These are phyloP conservation scores for Pterostichus niger DNA, from an alignment of 2,888 invertebrate species.

Conservation along the genomic window DNA sequence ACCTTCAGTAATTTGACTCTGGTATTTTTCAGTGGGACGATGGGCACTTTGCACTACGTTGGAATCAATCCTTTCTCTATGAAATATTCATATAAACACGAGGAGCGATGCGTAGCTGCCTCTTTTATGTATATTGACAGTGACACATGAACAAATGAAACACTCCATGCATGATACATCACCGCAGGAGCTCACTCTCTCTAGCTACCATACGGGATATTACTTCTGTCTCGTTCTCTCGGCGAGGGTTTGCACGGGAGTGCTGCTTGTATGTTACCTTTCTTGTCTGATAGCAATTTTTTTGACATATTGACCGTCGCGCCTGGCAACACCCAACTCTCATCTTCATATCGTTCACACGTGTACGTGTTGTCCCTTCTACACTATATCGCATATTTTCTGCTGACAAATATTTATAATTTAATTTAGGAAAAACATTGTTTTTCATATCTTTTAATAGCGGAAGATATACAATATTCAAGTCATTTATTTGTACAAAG, in stretches of 20 bases:
- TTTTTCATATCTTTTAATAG: too few relatives aligned
- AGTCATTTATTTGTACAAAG: too few relatives aligned
- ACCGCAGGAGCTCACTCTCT: neutral
- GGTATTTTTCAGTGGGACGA: slow-evolving; percentile 1
- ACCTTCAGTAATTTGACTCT: too few relatives aligned
- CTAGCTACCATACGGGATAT: neutral
- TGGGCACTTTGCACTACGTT: neutral
- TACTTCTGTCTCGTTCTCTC: neutral
- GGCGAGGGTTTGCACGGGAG: slow-evolving; percentile 5
- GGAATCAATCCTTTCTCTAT: slow-evolving; percentile 61
- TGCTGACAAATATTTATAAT: too few relatives aligned
- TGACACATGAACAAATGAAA: slow-evolving; percentile 67
- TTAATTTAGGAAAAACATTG: too few relatives aligned
- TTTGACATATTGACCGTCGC: slow-evolving; percentile 58
- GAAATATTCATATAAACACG: slow-evolving; percentile 63
- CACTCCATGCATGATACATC: slow-evolving; percentile 63
- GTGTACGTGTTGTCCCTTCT: neutral
- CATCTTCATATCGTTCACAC: slow-evolving; percentile 2
- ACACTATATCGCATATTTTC: too few relatives aligned
- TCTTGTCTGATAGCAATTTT: slow-evolving; percentile 28
- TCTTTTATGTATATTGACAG: slow-evolving; percentile 65
- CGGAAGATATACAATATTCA: too few relatives aligned
- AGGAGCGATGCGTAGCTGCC: slow-evolving; percentile 9
- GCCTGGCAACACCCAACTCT: neutral
- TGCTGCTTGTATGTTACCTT: slow-evolving; percentile 1